Evolutionary conservation across 35 echinoderm and acorn worm genomes (phyloP), one percentile per base, ranked within the genome.

Genomic region (Heliocidaris tuberculata): DNA sequence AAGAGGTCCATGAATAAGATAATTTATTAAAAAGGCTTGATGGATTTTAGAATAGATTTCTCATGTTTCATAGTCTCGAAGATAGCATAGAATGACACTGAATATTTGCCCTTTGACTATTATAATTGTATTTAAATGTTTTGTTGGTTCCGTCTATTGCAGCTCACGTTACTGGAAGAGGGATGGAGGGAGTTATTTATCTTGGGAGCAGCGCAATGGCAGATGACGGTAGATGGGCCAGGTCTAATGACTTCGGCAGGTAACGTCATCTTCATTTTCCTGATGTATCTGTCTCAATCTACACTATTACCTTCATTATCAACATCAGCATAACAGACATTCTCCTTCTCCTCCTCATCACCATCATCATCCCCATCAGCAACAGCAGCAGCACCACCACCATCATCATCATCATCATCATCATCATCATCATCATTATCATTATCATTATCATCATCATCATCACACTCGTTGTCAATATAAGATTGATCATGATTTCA

Each of bases 111-210:
- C 21, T 21, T 27, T 7, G 4, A 78, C 2, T n/a, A 42, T 78
- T 78, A n/a, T 4, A 5, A 56, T 56, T 56, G 7, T 56, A 56
- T 15, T n/a, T 56, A 13, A 78, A 2, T 78, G 27, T 78, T 94
- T 78, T 2, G 65, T 24, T 93, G 48, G n/a, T 86, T 86, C 32
- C 50, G 50, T 95, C 47, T 24, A 31, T 65, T 95, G 48, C 93
- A 98, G 97, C 90, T 99, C 85, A 86, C 86, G 56, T 90, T 99
- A 86, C 88, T 99, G 49, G 98, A 99, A 59, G 95, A 99, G 93
- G 98, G 98, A 0, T 99, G 98, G 98, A 99, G 98, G 86, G 98
- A 99, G 59, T 70, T 99, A 11, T 99, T 99, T 90, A 97, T 99
- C 93, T 95, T 99, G 7, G 98, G 98, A 60, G 98, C 98, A 31